A percentile compares a stretch with the other conserved stretches of the same genome.
phyloP scores from a whole-genome alignment of 2,888 invertebrate genomes.

The Syrista parreyssii region DNA sequence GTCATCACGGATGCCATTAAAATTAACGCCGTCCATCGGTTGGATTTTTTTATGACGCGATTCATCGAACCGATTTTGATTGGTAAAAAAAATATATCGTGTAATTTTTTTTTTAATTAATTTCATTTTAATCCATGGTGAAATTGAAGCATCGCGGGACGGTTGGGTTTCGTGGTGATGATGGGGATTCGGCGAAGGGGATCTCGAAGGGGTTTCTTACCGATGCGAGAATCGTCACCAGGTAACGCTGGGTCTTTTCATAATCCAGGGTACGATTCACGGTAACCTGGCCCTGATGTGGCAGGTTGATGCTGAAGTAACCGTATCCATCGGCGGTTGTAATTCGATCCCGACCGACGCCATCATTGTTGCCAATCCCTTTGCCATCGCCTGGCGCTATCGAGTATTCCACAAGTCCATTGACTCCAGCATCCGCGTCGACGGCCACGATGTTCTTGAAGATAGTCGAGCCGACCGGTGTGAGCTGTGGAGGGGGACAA shows the following conservation, averaged over 20 bases:
- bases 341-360: conserved; percentile 69
- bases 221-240: conserved; percentile 88
- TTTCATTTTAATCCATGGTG: not conserved
- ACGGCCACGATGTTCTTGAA: conserved; percentile 83
- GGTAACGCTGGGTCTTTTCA: conserved; percentile 87
- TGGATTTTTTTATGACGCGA: not conserved
- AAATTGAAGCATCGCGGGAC: conserved; percentile 5
- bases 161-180: not conserved
- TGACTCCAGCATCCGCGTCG: conserved; percentile 89
- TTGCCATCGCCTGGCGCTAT: conserved; percentile 77
- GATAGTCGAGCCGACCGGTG: conserved; percentile 86
- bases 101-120: not conserved
- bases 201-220: conserved; percentile 70
- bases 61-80: not conserved
- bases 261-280: conserved; percentile 88
- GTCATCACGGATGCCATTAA: conserved; percentile 19
- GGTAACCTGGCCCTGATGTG: conserved; percentile 90
- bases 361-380: conserved; percentile 71
- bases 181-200: conserved; percentile 12
- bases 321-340: conserved; percentile 83
- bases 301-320: conserved; percentile 85
- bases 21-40: conserved; percentile 13
- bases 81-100: no score
- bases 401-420: conserved; percentile 88
- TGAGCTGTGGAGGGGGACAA: conserved; percentile 73